Percentiles rank a stretch among this genome's conserved stretches.
Conservation (phyloP, 2,888 invertebrate species). For the Netelia melanura region DNA sequence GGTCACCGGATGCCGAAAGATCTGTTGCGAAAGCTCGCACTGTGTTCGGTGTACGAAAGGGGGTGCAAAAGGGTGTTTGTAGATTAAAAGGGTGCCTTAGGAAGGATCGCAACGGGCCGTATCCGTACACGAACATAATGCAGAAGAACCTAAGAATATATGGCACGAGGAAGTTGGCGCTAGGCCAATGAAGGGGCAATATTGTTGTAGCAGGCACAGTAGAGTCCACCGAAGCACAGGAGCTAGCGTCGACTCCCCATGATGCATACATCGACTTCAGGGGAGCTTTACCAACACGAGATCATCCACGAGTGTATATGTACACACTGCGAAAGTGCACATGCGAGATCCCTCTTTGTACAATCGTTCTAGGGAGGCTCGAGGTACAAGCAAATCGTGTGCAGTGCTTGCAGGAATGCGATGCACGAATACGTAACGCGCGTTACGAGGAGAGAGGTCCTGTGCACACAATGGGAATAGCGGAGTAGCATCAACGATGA, state of each 20-base stretch:
- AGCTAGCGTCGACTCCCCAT: slow-evolving; percentile 32
- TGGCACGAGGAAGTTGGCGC: slow-evolving; percentile 51
- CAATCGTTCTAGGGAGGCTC: slow-evolving; percentile 19
- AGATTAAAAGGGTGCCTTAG: slow-evolving; percentile 56
- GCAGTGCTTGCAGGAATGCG: slow-evolving; percentile 42
- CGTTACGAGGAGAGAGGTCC: slow-evolving; percentile 5
- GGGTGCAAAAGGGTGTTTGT: slow-evolving; percentile 27
- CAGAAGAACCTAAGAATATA: slow-evolving; percentile 9
- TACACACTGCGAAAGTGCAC: not conserved
- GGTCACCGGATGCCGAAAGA: slow-evolving; percentile 30
- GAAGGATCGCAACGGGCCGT: slow-evolving; percentile 50
- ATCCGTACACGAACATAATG: slow-evolving; percentile 17
- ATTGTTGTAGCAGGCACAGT: slow-evolving; percentile 51
- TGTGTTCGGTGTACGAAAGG: not conserved
- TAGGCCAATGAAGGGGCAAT: slow-evolving; percentile 58
- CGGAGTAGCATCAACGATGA: slow-evolving; percentile 32
- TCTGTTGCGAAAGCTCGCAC: slow-evolving; percentile 2
- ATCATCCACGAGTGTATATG: not conserved
- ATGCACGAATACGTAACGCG: slow-evolving; percentile 45
- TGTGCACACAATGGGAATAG: slow-evolving; percentile 27
- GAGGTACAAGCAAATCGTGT: not conserved
- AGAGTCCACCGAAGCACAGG: slow-evolving; percentile 23
- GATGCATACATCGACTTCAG: slow-evolving; percentile 43
- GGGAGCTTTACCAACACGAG: slow-evolving; percentile 32
- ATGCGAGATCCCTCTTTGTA: not conserved